Conservation (phyloP, 1,140 invertebrate genomes). For the Drosophila neocordata region DNA sequence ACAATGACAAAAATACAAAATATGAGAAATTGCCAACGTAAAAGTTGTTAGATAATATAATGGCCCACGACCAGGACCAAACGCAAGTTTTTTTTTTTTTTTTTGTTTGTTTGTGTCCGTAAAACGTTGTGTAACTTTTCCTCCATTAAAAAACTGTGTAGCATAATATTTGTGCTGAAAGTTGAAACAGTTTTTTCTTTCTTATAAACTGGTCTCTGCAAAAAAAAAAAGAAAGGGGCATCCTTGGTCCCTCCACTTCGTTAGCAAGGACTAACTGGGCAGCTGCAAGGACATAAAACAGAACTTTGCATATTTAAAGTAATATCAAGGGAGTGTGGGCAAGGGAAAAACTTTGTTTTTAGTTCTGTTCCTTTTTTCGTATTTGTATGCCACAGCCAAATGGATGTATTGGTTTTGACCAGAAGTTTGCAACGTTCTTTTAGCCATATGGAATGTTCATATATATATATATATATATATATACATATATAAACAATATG, state of each 20-base stretch:
- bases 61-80: constrained; percentile 41
- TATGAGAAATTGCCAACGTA: constrained; percentile 67
- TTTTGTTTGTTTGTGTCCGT: constrained; percentile 31
- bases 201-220: constrained; percentile 12
- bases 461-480: too few relatives aligned
- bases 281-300: constrained; percentile 59
- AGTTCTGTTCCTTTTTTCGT: constrained; percentile 26
- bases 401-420: background rate
- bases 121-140: background rate
- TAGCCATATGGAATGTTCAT: too few relatives aligned
- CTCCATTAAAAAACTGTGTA: constrained; percentile 23
- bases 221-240: constrained; percentile 44
- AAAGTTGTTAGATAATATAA: constrained; percentile 76
- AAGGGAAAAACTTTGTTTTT: constrained; percentile 49
- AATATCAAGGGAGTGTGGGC: constrained; percentile 37
- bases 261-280: constrained; percentile 43
- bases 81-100: constrained; percentile 50
- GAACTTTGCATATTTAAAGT: constrained; percentile 67
- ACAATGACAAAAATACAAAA: constrained; percentile 58
- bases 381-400: background rate
- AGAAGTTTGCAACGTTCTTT: too few relatives aligned
- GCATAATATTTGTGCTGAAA: constrained; percentile 44
- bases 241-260: constrained; percentile 32
- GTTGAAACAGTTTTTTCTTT: constrained; percentile 35
- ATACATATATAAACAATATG: too few relatives aligned